A percentile compares a stretch with the other conserved stretches of the same genome.
These are phyloP conservation scores for Aphelenchoides avenae DNA, from an alignment of 1,140 invertebrate species.

Conservation along the genomic window DNA sequence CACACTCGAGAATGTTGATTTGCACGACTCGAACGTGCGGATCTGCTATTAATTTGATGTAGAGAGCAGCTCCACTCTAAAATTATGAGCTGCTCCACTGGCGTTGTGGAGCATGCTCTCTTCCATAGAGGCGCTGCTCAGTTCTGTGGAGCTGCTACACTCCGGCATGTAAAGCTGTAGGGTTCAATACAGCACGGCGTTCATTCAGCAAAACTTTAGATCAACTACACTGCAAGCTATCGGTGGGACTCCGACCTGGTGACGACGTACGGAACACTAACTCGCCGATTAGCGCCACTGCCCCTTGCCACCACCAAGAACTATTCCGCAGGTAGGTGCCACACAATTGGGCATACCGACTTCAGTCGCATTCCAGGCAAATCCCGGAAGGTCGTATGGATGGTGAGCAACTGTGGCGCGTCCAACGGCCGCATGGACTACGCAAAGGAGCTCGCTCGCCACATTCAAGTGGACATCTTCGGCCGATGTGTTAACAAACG, in stretches of 20 bases:
- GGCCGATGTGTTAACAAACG: conserved; percentile 2
- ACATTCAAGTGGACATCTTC: conserved; percentile 9
- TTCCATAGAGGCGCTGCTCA: too few relatives aligned
- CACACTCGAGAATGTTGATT: too few relatives aligned
- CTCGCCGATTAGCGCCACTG: not conserved
- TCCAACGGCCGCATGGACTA: conserved; percentile 7
- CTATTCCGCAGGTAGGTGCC: too few relatives aligned
- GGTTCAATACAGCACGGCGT: conserved; percentile 3
- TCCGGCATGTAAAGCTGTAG: too few relatives aligned
- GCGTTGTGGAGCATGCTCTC: too few relatives aligned
- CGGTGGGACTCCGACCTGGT: conserved; percentile 6
- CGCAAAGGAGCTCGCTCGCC: not conserved
- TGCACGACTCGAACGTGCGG: too few relatives aligned
- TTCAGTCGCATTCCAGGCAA: conserved; percentile 2
- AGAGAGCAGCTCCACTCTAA: too few relatives aligned
- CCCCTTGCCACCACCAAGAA: too few relatives aligned
- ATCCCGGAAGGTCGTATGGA: conserved; percentile 10
- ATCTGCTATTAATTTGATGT: too few relatives aligned
- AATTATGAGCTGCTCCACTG: too few relatives aligned
- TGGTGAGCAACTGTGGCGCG: conserved; percentile 20
- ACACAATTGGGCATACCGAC: too few relatives aligned
- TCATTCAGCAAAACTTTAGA: conserved; percentile 3
- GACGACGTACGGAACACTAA: conserved; percentile 7
- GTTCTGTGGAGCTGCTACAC: too few relatives aligned
- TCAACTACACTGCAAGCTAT: conserved; percentile 22